A percentile compares a stretch with the other conserved stretches of the same genome.
phyloP scores from a whole-genome alignment of 2,113 vertebrate species.

The Stigmatopora argus region DNA sequence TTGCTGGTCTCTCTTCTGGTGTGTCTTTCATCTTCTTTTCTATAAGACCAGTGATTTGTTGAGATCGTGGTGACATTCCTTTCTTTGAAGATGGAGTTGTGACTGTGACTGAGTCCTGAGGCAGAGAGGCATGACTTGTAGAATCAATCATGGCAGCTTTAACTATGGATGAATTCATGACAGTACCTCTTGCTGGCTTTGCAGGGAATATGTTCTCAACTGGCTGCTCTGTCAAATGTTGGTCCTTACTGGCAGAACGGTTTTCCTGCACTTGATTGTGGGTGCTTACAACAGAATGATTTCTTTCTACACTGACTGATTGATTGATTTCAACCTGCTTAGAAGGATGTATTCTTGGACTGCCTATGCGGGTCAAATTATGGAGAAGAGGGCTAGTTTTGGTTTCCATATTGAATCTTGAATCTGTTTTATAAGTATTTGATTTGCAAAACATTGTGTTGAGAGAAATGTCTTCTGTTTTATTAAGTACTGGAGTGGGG shows the following conservation, averaged over 20 bases:
- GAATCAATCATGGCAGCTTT: conserved; percentile 58
- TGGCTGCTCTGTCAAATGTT: conserved; percentile 25
- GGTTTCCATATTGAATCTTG: conserved; percentile 6
- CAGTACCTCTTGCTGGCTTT: conserved; percentile 51
- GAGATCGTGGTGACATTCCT: conserved; percentile 57
- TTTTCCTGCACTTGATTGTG: conserved; percentile 15
- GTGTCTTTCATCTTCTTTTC: conserved; percentile 45
- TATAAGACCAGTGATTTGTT: conserved; percentile 53
- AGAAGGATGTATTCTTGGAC: not conserved
- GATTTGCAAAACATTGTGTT: conserved; percentile 20
- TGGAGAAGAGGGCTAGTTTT: not conserved
- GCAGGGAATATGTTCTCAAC: conserved; percentile 29
- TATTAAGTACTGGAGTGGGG: not conserved
- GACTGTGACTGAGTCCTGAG: conserved; percentile 61
- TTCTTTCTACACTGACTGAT: conserved; percentile 20
- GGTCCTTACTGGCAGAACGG: conserved; percentile 13
- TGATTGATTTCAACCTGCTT: conserved; percentile 16
- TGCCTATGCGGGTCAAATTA: not conserved
- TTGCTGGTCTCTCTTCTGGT: conserved; percentile 16
- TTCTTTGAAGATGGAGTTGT: conserved; percentile 51
- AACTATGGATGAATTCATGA: conserved; percentile 51
- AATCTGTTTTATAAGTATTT: conserved; percentile 9
- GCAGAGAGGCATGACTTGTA: conserved; percentile 63
- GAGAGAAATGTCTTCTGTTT: conserved; percentile 14
- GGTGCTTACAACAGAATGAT: conserved; percentile 13